Base-by-base conservation (phyloP, 64 coral and sea anemone species). In the Pocillopora verrucosa region DNA sequence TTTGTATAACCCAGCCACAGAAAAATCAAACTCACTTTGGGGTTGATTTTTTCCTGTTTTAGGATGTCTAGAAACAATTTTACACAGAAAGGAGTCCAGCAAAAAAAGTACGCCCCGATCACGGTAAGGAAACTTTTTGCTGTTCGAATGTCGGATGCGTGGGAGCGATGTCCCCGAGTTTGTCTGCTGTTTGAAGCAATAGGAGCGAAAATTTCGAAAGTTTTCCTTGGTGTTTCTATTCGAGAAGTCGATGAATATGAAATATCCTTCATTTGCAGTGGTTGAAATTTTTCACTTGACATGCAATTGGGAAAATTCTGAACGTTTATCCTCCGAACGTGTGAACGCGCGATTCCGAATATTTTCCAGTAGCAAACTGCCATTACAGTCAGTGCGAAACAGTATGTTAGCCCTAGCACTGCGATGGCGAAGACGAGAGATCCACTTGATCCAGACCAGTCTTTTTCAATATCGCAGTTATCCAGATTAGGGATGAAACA, bases 401-500 rank as follows among this genome's bases (percentile, higher is more conserved):
- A 41, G 73, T 93, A 93, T 13, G 92, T 89, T 38, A 93, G 34
- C 36, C 92, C 92, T 38, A 93, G 7, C 45, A 93, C 92, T 25
- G 89, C 77, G 58, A 63, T 13, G 37, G 79, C 87, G 41, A 93
- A 89, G 57, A 84, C n/a, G 2, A 89, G 10, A 0, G 87, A 72
- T 16, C 76, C 65, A 19, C n/a, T 6, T 13, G 92, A 93, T 34
- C 38, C 80, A 11, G 89, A 82, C 92, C 87, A 93, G n/a, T 89
- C 87, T 77, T 38, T 76, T 76, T 65, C 25, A 56, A 74, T 62
- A 35, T 80, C 78, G 65, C 92, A 93, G 56, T 41, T 73, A 77
- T 93, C 92, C 10, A 93, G 19, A 20, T 93, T 93, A 16, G 92
- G 92, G 65, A 93, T 84, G 68, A 93, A 85, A 68, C 87, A 93